Conservation (phyloP, 2,888 invertebrate genomes). For the Phyllotreta striolata region DNA sequence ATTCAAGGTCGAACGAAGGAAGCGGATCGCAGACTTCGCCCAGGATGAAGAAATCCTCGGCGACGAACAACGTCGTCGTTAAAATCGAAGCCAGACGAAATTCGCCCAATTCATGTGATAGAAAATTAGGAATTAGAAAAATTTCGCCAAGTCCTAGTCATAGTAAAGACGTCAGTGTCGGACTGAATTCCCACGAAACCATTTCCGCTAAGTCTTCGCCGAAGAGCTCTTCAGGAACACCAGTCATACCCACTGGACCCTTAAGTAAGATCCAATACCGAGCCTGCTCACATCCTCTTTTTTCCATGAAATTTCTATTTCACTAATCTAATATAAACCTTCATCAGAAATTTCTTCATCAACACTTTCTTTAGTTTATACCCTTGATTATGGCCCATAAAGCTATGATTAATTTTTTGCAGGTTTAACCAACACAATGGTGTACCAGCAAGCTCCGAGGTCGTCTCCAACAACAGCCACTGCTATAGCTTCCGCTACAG, state of each 20-base stretch:
- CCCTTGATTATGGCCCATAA: not conserved
- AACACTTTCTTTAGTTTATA: not conserved
- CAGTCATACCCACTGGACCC: conserved; percentile 70
- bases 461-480: conserved; percentile 76
- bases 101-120: conserved; percentile 64
- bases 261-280: conserved; percentile 62
- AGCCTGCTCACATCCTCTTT: no score
- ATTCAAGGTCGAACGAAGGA: conserved; percentile 76
- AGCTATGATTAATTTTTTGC: conserved; percentile 24
- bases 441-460: conserved; percentile 69
- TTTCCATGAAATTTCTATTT: not conserved
- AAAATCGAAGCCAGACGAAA: conserved; percentile 65
- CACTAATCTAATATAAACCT: no score
- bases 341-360: no score
- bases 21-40: conserved; percentile 66
- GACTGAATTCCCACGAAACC: conserved; percentile 57
- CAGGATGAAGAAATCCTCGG: conserved; percentile 63
- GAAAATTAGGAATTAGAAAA: conserved; percentile 65
- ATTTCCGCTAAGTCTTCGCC: conserved; percentile 69
- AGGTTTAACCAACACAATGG: conserved; percentile 53
- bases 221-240: conserved; percentile 65
- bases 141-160: conserved; percentile 64
- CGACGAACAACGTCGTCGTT: conserved; percentile 51
- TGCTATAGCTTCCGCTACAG: conserved; percentile 66
- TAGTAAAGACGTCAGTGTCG: conserved; percentile 64